Base-by-base conservation (phyloP, 2,797 vertebrate species). In the Loriculus beryllinus region DNA sequence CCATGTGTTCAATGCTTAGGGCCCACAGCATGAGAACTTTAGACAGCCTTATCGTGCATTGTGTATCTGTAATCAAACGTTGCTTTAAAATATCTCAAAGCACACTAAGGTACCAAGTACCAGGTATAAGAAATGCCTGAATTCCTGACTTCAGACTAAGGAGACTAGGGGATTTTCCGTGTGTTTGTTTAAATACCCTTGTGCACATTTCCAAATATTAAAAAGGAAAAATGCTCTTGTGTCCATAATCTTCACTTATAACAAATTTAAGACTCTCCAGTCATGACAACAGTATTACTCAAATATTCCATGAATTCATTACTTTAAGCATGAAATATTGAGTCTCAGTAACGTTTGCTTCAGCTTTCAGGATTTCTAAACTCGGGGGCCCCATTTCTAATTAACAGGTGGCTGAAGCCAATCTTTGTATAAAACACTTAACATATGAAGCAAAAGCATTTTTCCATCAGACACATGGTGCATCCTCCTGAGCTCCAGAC, bases 131-230 rank as follows among this genome's bases (percentile, higher is more conserved):
- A 85, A 96, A 92, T 49, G 91, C 85, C 92, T 85, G 92, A 97
- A 96, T 96, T 96, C 92, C 47, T 90, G 82, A 92, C 90, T 95
- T 87, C 77, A 95, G 94, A 68, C 90, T 86, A 79, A 92, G 80
- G 87, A 90, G 88, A 96, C 83, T 37, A 91, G 89, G 96, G 95
- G 96, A 95, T 96, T 97, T 97, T 96, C 80, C 2, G 0, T 5
- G 21, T 78, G 69, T 72, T 96, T 93, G 84, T 71, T 94, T 76
- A 95, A 97, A 96, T 77, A 91, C 96, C 92, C 92, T 89, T 29
- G 86, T 93, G 96, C 37, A 8, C 93, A 80, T 96, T 97, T 96
- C 94, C 93, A 96, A 96, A 93, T 60, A 90, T 65, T 91, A 81
- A 95, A 35, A 85, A 89, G 84, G 95, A 95, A 94, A 96, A 95